A percentile compares a stretch with the other conserved stretches of the same genome.
phyloP scores from a whole-genome alignment of 2,888 invertebrate genomes.

The Sinohyriopsis cumingii region DNA sequence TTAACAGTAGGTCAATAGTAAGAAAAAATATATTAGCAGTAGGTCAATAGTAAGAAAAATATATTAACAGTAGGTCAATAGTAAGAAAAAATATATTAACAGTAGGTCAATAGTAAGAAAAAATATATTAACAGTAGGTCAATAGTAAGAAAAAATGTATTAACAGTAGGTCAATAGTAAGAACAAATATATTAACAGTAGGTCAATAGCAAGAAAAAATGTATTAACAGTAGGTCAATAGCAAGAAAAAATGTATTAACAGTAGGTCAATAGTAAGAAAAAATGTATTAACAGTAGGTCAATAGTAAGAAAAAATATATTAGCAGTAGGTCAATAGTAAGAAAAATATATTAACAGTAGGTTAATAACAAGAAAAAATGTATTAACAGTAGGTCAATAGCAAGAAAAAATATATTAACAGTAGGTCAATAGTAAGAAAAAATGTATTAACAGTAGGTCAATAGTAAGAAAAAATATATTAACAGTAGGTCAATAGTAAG shows the following conservation, averaged over 20 bases:
- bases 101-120: conserved; percentile 19
- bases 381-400: conserved; percentile 23
- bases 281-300: background rate
- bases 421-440: conserved; percentile 18
- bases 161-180: conserved; percentile 21
- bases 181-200: background rate
- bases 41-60: conserved; percentile 19
- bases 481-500: conserved; percentile 20
- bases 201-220: conserved; percentile 19
- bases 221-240: conserved; percentile 22
- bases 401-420: background rate
- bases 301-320: conserved; percentile 19
- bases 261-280: conserved; percentile 19
- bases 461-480: conserved; percentile 4
- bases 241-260: background rate
- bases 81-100: background rate
- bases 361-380: conserved; percentile 17
- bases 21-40: background rate
- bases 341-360: background rate
- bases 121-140: background rate
- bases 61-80: conserved; percentile 25
- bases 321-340: conserved; percentile 21
- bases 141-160: conserved; percentile 19
- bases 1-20: conserved; percentile 22
- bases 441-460: conserved; percentile 17